These are phyloP conservation scores for Ceratina australensis DNA, from an alignment of 1,140 invertebrate species.

Conservation along the genomic window DNA sequence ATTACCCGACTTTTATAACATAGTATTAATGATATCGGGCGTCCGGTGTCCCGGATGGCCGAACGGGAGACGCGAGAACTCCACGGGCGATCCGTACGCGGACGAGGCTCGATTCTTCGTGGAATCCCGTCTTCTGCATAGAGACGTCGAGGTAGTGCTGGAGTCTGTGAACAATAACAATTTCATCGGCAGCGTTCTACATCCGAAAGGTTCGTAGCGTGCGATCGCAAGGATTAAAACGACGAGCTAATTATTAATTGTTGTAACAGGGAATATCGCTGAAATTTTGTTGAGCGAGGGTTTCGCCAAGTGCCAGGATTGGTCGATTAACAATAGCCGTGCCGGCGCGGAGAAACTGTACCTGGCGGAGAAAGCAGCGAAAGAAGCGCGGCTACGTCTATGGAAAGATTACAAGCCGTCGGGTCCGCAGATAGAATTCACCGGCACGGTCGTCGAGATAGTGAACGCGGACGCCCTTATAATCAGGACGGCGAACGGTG, in stretches of 20 bases:
- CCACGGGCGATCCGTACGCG: conserved; percentile 84
- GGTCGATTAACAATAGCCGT: conserved; percentile 95
- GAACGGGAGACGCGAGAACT: conserved; percentile 80
- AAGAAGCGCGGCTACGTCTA: conserved; percentile 90
- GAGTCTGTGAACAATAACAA: conserved; percentile 96
- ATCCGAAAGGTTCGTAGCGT: conserved; percentile 87
- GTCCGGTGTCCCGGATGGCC: conserved; percentile 90
- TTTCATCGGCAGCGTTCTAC: conserved; percentile 96
- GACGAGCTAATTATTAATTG: background rate
- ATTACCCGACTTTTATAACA: conserved; percentile 91
- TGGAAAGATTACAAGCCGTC: conserved; percentile 92
- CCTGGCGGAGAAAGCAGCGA: conserved; percentile 93
- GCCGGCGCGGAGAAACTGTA: conserved; percentile 88
- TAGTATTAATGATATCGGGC: conserved; percentile 97
- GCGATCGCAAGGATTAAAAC: too few species aligned
- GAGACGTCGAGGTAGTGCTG: conserved; percentile 95
- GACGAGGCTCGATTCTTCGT: conserved; percentile 95
- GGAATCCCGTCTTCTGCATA: conserved; percentile 93
- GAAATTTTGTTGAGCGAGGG: conserved; percentile 94
- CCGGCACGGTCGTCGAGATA: conserved; percentile 93
- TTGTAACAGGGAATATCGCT: conserved; percentile 92
- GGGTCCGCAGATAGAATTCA: conserved; percentile 87
- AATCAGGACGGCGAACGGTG: conserved; percentile 89
- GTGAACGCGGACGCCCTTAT: conserved; percentile 95
- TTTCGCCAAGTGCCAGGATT: conserved; percentile 98